phyloP scores from a whole-genome alignment of 2,113 vertebrate genomes.

The Leptocoma aspasia region DNA sequence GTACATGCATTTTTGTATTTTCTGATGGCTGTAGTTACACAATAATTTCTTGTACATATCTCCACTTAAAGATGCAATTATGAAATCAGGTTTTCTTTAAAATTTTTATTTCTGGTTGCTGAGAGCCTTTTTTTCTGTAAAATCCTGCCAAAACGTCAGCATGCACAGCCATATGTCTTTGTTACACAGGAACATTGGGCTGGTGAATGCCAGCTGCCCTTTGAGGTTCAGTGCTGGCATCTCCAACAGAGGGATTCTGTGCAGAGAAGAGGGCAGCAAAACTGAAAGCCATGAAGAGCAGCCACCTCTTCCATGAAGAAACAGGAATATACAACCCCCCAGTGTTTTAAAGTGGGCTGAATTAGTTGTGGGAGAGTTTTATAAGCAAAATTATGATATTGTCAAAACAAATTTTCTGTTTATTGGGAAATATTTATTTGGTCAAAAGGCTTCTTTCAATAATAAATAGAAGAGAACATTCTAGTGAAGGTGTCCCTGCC shows the following conservation, averaged over 20 bases:
- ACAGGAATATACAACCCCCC: rapidly evolving
- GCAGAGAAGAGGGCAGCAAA: neutral
- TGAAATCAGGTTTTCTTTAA: neutral
- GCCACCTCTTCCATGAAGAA: neutral
- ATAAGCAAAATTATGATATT: neutral
- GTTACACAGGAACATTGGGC: neutral
- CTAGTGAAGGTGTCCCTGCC: neutral
- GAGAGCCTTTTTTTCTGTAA: neutral
- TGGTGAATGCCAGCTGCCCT: neutral
- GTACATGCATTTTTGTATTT: neutral
- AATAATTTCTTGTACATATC: neutral
- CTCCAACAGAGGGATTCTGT: neutral
- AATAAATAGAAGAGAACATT: neutral
- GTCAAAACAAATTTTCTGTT: neutral
- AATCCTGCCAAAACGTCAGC: neutral
- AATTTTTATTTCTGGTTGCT: neutral
- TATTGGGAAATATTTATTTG: neutral
- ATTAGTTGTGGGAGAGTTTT: neutral
- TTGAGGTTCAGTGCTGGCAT: neutral
- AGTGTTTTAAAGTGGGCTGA: neutral
- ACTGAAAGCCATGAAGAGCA: neutral
- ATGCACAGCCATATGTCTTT: neutral
- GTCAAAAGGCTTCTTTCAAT: neutral
- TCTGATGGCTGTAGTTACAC: neutral
- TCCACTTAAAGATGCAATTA: neutral